A percentile compares a stretch with the other conserved stretches of the same genome.
Evolutionary conservation across 1,140 invertebrate genomes (phyloP).

Genomic region (honey bee (Apis mellifera)): DNA sequence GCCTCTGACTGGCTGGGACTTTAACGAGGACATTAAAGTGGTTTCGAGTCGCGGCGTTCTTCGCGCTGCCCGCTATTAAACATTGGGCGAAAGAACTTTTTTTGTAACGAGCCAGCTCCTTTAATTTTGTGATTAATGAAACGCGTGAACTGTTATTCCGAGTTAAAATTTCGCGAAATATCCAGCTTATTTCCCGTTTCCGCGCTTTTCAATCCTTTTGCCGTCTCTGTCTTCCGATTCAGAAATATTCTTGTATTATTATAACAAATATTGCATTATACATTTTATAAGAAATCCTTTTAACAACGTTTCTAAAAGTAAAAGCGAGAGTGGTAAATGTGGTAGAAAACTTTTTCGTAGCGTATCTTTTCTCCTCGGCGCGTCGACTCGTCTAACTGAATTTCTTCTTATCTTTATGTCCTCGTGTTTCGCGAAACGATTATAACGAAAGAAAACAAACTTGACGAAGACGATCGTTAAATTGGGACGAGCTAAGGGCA

Average conservation of each 20-base stretch:
- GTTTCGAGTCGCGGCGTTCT: slow-evolving; percentile 66
- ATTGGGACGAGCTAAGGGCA: slow-evolving; percentile 3
- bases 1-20: slow-evolving; percentile 49
- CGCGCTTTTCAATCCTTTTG: not conserved
- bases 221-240: not conserved
- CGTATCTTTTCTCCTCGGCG: too few relatives aligned
- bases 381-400: too few relatives aligned
- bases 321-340: too few relatives aligned
- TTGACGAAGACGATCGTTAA: slow-evolving; percentile 29
- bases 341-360: too few relatives aligned
- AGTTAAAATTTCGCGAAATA: slow-evolving; percentile 12
- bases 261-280: too few relatives aligned
- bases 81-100: slow-evolving; percentile 39
- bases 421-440: slow-evolving; percentile 34
- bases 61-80: slow-evolving; percentile 51
- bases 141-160: not conserved
- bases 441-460: slow-evolving; percentile 47
- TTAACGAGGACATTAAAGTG: slow-evolving; percentile 74
- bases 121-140: slow-evolving; percentile 42
- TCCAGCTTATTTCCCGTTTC: not conserved
- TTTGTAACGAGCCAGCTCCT: slow-evolving; percentile 18
- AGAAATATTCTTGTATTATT: not conserved
- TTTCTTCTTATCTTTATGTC: not conserved
- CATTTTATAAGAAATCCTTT: too few relatives aligned
- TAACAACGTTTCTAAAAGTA: too few relatives aligned